Percentiles rank a stretch among this genome's conserved stretches.
Conservation (phyloP, 2,113 vertebrate species). For the Halichoerus grypus region DNA sequence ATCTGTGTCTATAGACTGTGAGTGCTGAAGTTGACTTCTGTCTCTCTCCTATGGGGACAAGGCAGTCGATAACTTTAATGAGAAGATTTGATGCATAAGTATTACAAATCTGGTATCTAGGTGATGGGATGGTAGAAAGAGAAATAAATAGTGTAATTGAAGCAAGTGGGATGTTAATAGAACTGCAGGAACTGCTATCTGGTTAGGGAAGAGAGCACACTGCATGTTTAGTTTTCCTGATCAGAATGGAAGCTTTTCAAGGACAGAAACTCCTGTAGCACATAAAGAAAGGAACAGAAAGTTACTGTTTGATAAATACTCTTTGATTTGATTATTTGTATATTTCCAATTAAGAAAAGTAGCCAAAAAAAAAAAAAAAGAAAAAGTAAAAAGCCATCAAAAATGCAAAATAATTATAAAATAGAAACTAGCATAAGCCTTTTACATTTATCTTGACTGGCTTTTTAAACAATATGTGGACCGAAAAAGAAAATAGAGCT, state of each 20-base stretch:
- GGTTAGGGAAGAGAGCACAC: neutral
- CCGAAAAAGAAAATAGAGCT: neutral
- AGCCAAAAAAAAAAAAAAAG: neutral
- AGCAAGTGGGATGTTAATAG: neutral
- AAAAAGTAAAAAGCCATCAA: neutral
- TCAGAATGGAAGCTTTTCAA: conserved; percentile 46
- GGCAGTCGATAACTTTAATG: conserved; percentile 72
- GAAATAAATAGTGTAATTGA: conserved; percentile 52
- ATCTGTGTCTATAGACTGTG: conserved; percentile 66
- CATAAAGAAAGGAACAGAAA: neutral
- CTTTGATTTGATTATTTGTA: neutral
- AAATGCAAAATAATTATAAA: conserved; percentile 53
- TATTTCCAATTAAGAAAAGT: conserved; percentile 27
- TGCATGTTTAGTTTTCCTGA: neutral
- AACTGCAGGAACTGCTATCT: neutral
- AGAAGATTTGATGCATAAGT: conserved; percentile 77
- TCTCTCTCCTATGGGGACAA: conserved; percentile 36
- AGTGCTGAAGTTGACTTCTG: conserved; percentile 47
- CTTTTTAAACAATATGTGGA: conserved; percentile 51
- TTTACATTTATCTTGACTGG: conserved; percentile 55
- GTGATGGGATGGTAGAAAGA: conserved; percentile 9
- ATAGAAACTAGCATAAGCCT: conserved; percentile 1
- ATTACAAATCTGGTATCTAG: conserved; percentile 72
- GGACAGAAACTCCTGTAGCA: neutral
- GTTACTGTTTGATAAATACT: neutral